phyloP scores from a whole-genome alignment of 2,888 invertebrate species.

The Nudaria mundana region DNA sequence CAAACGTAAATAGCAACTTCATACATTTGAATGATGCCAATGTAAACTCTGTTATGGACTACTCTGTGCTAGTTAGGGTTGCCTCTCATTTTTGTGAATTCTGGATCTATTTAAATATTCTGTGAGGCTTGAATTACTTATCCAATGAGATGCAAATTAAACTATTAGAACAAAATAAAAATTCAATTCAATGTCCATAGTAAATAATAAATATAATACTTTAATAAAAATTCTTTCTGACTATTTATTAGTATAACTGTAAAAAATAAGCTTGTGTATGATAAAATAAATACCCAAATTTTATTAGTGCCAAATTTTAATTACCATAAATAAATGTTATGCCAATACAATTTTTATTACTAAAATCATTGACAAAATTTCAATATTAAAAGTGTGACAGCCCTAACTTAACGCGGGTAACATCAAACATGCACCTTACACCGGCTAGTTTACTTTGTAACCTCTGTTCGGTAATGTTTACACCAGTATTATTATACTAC shows the following conservation, averaged over 20 bases:
- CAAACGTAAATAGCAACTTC: slow-evolving; percentile 80
- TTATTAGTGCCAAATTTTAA: too few relatives aligned
- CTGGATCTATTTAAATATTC: slow-evolving; percentile 8
- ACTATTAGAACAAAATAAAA: too few relatives aligned
- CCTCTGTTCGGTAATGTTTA: slow-evolving; percentile 58
- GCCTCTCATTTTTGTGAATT: slow-evolving; percentile 24
- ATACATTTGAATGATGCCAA: slow-evolving; percentile 79
- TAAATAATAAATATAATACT: too few relatives aligned
- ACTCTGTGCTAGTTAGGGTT: slow-evolving; percentile 64
- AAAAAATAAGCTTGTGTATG: too few relatives aligned
- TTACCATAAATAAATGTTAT: too few relatives aligned
- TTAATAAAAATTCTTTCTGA: too few relatives aligned
- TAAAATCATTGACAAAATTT: too few relatives aligned
- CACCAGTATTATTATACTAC: slow-evolving; percentile 56
- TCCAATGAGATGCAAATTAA: background rate
- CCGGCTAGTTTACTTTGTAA: slow-evolving; percentile 68
- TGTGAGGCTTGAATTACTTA: background rate
- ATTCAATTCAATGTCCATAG: too few relatives aligned
- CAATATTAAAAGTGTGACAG: too few relatives aligned
- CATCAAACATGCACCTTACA: slow-evolving; percentile 72
- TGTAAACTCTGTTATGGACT: slow-evolving; percentile 71
- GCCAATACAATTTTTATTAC: too few relatives aligned
- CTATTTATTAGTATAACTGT: too few relatives aligned
- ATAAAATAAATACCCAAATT: too few relatives aligned
- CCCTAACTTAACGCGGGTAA: slow-evolving; percentile 51